Conservation (phyloP, 1,140 invertebrate genomes). For the Battus philenor region DNA sequence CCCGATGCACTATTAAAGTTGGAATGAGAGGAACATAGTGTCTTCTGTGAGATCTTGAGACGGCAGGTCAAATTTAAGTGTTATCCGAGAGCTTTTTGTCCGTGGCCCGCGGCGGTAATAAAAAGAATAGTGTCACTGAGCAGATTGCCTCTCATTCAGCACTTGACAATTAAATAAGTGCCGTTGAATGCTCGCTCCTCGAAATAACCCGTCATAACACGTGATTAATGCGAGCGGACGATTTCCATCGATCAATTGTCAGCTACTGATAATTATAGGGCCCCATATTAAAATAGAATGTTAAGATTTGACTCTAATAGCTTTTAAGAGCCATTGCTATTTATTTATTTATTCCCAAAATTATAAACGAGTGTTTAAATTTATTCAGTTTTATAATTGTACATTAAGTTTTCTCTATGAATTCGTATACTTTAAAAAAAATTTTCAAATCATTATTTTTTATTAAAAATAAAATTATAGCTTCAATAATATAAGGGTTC, state of each 20-base stretch:
- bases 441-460: too few species aligned
- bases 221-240: constrained; percentile 57
- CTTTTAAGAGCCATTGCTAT: too few species aligned
- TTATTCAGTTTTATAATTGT: too few species aligned
- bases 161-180: constrained; percentile 73
- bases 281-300: constrained; percentile 35
- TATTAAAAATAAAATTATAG: too few species aligned
- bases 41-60: constrained; percentile 52
- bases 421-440: too few species aligned
- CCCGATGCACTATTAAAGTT: constrained; percentile 23
- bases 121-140: constrained; percentile 70
- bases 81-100: constrained; percentile 65
- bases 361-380: too few species aligned
- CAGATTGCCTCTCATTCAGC: constrained; percentile 71
- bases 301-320: constrained; percentile 11
- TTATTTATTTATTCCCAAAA: too few species aligned
- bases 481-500: not conserved
- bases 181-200: constrained; percentile 55
- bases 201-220: constrained; percentile 59
- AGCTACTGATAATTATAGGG: constrained; percentile 64
- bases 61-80: constrained; percentile 54
- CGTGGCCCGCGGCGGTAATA: constrained; percentile 57
- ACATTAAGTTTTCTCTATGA: too few species aligned
- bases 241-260: constrained; percentile 64
- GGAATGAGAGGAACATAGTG: constrained; percentile 47